Evolutionary conservation across 2,888 invertebrate species (phyloP).

Genomic region (Stenodera caucasica): DNA sequence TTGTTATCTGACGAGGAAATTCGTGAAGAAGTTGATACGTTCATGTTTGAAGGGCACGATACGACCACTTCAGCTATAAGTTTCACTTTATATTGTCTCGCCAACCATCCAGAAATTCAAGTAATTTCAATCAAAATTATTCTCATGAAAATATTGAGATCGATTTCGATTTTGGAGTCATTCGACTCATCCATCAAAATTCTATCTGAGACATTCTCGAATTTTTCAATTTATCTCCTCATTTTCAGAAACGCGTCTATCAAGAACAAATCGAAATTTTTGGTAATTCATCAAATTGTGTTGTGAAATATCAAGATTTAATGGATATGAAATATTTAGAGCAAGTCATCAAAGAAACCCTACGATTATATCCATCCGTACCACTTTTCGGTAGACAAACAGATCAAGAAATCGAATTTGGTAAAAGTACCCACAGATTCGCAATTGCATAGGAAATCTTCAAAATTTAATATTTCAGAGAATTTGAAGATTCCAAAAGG

Average conservation of each 20-base stretch:
- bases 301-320: constrained; percentile 51
- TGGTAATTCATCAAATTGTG: constrained; percentile 37
- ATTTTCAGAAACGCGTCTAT: constrained; percentile 50
- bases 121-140: no score
- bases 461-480: constrained; percentile 30
- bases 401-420: constrained; percentile 48
- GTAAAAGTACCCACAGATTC: not conserved
- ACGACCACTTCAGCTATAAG: no score
- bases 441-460: not conserved
- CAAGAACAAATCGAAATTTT: constrained; percentile 52
- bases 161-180: no score
- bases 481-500: constrained; percentile 47
- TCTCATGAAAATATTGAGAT: no score
- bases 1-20: constrained; percentile 62
- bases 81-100: no score
- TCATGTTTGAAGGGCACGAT: no score
- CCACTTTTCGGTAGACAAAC: constrained; percentile 56
- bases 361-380: constrained; percentile 60
- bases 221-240: no score
- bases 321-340: constrained; percentile 61
- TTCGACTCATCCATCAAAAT: no score
- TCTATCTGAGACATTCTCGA: no score
- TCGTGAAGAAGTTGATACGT: no score
- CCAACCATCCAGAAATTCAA: no score
- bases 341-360: constrained; percentile 59